phyloP scores from a whole-genome alignment of 2,888 invertebrate species.

The Gymnosoma rotundatum region DNA sequence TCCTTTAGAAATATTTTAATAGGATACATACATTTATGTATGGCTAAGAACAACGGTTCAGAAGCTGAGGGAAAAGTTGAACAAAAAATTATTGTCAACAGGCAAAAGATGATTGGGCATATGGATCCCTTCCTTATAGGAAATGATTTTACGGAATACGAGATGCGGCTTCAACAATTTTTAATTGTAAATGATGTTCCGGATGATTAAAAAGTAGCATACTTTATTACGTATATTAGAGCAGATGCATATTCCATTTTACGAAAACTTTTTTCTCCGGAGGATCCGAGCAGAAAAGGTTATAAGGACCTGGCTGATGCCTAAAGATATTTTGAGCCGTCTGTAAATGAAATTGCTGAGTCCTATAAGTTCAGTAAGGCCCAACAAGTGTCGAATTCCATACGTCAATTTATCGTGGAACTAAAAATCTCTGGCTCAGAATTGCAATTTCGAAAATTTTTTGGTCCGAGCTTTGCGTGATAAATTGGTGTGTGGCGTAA shows the following conservation, averaged over 20 bases:
- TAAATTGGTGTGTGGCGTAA: conserved; percentile 17
- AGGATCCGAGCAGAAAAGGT: conserved; percentile 30
- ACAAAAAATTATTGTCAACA: too few species aligned
- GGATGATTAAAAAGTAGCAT: conserved; percentile 28
- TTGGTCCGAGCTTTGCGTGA: conserved; percentile 12
- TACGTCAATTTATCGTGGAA: conserved; percentile 53
- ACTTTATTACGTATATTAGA: conserved; percentile 45
- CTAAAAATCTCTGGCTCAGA: conserved; percentile 46
- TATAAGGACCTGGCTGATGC: conserved; percentile 40
- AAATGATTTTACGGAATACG: too few species aligned
- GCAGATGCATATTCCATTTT: conserved; percentile 36
- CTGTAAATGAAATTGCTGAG: conserved; percentile 32
- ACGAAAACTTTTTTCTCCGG: conserved; percentile 31
- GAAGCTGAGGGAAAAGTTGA: too few species aligned
- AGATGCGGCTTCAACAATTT: conserved; percentile 21
- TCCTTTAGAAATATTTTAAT: too few species aligned
- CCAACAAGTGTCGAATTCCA: conserved; percentile 44
- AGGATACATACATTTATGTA: too few species aligned
- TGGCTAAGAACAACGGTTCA: too few species aligned
- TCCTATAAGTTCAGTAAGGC: conserved; percentile 56
- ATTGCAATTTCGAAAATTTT: conserved; percentile 47
- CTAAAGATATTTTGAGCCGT: conserved; percentile 51
- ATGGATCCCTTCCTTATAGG: too few species aligned
- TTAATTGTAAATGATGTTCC: conserved; percentile 22
- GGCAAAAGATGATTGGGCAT: too few species aligned